phyloP scores from a whole-genome alignment of 2,113 vertebrate genomes.

The Alosa alosa region DNA sequence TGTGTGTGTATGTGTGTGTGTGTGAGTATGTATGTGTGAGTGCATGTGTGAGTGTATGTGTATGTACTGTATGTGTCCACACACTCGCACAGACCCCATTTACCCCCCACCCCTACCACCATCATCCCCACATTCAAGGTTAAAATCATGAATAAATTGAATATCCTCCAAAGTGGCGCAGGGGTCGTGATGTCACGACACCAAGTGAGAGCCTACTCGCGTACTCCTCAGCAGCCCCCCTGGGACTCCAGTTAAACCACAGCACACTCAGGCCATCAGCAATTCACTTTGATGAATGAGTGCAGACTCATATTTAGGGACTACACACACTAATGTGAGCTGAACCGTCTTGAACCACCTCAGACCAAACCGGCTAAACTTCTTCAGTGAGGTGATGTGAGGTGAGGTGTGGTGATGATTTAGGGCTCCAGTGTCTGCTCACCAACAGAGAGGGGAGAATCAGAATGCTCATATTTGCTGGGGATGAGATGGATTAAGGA shows the following conservation, averaged over 20 bases:
- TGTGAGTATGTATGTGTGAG: not conserved
- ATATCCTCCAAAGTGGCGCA: constrained; percentile 1
- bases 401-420: not conserved
- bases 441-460: not conserved
- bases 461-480: not conserved
- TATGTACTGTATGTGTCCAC: not conserved
- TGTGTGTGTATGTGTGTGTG: not conserved
- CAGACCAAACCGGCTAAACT: not conserved
- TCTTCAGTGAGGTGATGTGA: too few relatives aligned
- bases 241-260: not conserved
- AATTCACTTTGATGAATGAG: not conserved
- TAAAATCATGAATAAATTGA: constrained; percentile 68
- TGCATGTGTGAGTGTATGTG: not conserved
- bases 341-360: not conserved
- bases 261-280: constrained; percentile 13
- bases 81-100: not conserved
- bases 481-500: not conserved
- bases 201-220: not conserved
- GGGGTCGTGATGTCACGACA: not conserved
- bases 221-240: not conserved
- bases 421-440: not conserved
- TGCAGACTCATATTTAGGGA: not conserved
- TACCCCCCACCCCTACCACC: not conserved
- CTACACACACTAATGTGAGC: not conserved
- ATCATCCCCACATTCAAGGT: constrained; percentile 46